Conservation (phyloP, 2,113 vertebrate species). For the Sinocyclocheilus maitianheensis region DNA sequence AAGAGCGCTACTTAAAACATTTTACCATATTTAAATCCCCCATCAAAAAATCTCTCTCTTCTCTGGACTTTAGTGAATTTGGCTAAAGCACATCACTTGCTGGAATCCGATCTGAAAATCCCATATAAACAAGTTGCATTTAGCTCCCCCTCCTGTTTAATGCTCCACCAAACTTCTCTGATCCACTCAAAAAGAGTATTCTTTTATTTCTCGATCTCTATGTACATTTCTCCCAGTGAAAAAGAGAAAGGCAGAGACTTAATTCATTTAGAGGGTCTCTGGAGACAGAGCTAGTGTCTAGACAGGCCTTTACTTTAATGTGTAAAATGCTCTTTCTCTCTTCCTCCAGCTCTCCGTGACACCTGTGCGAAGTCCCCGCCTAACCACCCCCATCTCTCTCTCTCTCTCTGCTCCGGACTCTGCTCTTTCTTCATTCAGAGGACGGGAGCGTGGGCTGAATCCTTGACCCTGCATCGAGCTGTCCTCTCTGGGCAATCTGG, state of each 20-base stretch:
- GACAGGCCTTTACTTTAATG: slow-evolving; percentile 69
- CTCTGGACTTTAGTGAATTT: background rate
- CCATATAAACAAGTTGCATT: slow-evolving; percentile 20
- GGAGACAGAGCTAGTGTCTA: slow-evolving; percentile 54
- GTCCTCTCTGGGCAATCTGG: slow-evolving; percentile 76
- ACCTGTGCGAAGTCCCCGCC: slow-evolving; percentile 60
- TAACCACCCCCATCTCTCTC: background rate
- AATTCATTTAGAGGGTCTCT: slow-evolving; percentile 62
- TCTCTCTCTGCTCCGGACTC: slow-evolving; percentile 50
- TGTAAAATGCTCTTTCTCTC: slow-evolving; percentile 68
- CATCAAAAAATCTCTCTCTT: background rate
- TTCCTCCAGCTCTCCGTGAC: slow-evolving; percentile 58
- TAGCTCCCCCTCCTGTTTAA: slow-evolving; percentile 48
- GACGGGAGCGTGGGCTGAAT: slow-evolving; percentile 52
- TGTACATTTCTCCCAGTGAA: slow-evolving; percentile 41
- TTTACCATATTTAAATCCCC: background rate
- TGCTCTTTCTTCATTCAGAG: slow-evolving; percentile 60
- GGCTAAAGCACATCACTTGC: background rate
- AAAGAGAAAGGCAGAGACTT: slow-evolving; percentile 51
- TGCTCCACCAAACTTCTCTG: slow-evolving; percentile 23
- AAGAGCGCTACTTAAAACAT: background rate
- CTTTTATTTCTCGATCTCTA: slow-evolving; percentile 39
- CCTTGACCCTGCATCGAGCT: slow-evolving; percentile 71
- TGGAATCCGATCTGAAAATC: background rate
- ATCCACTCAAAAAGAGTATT: slow-evolving; percentile 28